phyloP scores from a whole-genome alignment of 2,113 vertebrate genomes.

The mouse (Mus musculus) region DNA sequence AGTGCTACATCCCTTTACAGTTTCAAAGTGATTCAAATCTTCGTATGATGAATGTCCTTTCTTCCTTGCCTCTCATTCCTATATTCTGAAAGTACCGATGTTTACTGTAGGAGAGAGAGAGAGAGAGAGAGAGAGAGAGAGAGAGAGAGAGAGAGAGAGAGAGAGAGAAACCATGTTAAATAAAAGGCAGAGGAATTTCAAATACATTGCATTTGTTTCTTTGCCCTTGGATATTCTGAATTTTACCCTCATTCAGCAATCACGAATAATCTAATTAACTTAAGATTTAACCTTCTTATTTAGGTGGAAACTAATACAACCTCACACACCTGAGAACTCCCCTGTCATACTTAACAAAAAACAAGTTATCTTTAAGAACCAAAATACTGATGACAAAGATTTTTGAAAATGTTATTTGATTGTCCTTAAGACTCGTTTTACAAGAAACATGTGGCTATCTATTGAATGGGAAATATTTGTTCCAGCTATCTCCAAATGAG shows the following conservation, averaged over 20 bases:
- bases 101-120: constrained; percentile 79
- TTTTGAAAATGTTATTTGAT: not conserved
- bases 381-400: not conserved
- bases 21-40: constrained; percentile 48
- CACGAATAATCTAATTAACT: constrained; percentile 28
- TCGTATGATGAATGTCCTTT: constrained; percentile 54
- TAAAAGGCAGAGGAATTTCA: constrained; percentile 38
- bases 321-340: not conserved
- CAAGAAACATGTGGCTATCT: constrained; percentile 10
- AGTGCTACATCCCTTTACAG: constrained; percentile 62
- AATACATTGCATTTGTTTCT: constrained; percentile 30
- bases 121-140: constrained; percentile 63
- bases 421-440: not conserved
- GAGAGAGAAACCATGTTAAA: not conserved
- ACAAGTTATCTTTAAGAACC: constrained; percentile 6
- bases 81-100: constrained; percentile 74
- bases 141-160: constrained; percentile 76
- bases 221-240: constrained; percentile 41
- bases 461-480: constrained; percentile 33
- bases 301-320: not conserved
- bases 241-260: not conserved
- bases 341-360: not conserved
- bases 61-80: constrained; percentile 71
- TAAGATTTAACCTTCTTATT: constrained; percentile 21
- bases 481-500: constrained; percentile 24